Percentiles rank a stretch among this genome's conserved stretches.
Evolutionary conservation across 1,140 invertebrate genomes (phyloP).

Genomic region (Cotesia vestalis): DNA sequence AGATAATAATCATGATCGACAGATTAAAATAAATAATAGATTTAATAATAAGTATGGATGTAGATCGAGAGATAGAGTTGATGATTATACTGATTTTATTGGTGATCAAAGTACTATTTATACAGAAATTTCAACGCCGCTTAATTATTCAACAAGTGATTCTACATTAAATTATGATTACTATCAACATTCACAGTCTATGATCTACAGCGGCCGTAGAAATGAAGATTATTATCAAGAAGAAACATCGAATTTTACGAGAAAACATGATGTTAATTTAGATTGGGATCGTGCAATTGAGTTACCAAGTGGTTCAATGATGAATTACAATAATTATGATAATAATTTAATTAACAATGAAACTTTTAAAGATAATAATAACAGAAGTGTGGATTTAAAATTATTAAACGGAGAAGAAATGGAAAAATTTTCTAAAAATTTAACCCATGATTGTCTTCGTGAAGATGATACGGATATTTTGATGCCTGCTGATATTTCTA

Average conservation of each 20-base stretch:
- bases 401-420: constrained; percentile 34
- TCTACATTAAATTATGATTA: constrained; percentile 15
- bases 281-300: constrained; percentile 23
- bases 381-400: constrained; percentile 9
- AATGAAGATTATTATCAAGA: constrained; percentile 8
- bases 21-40: background rate
- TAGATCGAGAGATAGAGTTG: constrained; percentile 24
- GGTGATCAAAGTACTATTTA: constrained; percentile 21
- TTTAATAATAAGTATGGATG: constrained; percentile 15
- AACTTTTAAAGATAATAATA: background rate
- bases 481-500: background rate
- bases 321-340: constrained; percentile 4
- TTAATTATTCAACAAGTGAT: background rate
- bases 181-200: background rate
- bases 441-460: background rate
- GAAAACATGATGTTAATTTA: background rate
- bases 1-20: too few relatives aligned
- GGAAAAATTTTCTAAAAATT: constrained; percentile 34
- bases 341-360: background rate
- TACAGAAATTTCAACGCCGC: constrained; percentile 4
- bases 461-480: background rate
- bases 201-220: background rate
- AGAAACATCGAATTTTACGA: background rate
- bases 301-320: constrained; percentile 12
- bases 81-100: constrained; percentile 1